These are phyloP conservation scores for Pangasius mekongensis DNA, from an alignment of 2,797 vertebrate species.

Conservation along the genomic window DNA sequence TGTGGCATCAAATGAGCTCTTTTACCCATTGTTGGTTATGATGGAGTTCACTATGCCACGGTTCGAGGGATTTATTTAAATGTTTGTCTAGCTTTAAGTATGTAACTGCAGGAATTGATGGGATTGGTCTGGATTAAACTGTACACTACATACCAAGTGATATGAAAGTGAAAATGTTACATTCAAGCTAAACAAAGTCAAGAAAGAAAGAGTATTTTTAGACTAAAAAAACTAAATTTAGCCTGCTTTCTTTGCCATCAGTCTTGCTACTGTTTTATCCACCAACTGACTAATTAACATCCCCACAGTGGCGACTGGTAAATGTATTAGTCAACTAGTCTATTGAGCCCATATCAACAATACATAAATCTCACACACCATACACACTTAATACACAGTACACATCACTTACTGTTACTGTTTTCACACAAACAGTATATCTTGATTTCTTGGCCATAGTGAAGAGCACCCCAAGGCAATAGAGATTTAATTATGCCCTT, in stretches of 20 bases:
- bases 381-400: background rate
- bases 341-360: background rate
- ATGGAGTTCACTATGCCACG: background rate
- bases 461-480: constrained; percentile 23
- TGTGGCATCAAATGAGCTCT: background rate
- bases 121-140: background rate
- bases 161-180: background rate
- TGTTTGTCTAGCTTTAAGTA: background rate
- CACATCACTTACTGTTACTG: background rate
- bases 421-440: constrained; percentile 10
- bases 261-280: background rate
- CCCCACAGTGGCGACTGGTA: no score
- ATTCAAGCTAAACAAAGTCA: background rate
- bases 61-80: background rate
- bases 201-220: background rate
- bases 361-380: background rate
- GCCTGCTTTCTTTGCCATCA: background rate
- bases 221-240: background rate
- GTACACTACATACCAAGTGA: background rate
- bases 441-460: constrained; percentile 17
- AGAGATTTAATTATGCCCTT: constrained; percentile 46
- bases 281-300: background rate
- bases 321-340: background rate
- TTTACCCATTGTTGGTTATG: background rate
- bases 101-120: background rate